Conservation (phyloP, 2,888 invertebrate genomes). For the Luffia ferchaultella region DNA sequence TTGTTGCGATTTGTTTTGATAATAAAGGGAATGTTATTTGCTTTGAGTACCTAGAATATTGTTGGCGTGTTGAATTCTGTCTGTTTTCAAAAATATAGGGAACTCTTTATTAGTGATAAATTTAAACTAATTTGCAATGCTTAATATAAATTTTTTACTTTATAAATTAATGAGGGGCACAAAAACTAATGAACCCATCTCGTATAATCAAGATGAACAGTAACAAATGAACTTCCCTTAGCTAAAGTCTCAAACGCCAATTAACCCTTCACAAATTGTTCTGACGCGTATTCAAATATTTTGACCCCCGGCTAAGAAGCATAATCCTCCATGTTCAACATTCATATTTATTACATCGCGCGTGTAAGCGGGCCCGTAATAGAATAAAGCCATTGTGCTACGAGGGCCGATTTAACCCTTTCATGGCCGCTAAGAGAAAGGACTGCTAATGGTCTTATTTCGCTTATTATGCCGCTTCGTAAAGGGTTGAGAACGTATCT, state of each 20-base stretch:
- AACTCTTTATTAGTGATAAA: too few species aligned
- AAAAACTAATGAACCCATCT: too few species aligned
- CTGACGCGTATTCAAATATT: slow-evolving; percentile 61
- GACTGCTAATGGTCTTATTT: slow-evolving; percentile 64
- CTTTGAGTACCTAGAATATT: background rate
- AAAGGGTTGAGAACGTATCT: slow-evolving; percentile 43
- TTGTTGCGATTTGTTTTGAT: background rate
- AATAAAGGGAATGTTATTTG: background rate
- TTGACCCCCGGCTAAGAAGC: slow-evolving; percentile 58
- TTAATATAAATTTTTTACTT: too few species aligned
- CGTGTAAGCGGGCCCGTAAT: slow-evolving; percentile 57
- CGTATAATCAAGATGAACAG: background rate
- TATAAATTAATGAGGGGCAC: too few species aligned
- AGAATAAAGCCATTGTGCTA: slow-evolving; percentile 58
- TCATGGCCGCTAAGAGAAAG: slow-evolving; percentile 57
- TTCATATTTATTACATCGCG: slow-evolving; percentile 65
- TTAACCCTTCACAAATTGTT: slow-evolving; percentile 60
- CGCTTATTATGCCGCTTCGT: slow-evolving; percentile 49
- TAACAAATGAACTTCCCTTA: slow-evolving; percentile 24
- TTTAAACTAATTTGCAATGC: too few species aligned
- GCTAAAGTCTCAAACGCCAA: slow-evolving; percentile 33
- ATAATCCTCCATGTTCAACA: slow-evolving; percentile 59
- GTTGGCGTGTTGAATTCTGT: background rate
- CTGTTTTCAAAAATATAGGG: too few species aligned
- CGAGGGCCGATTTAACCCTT: slow-evolving; percentile 61